Conservation (phyloP, 1,140 invertebrate genomes). For the Dryas iulia region DNA sequence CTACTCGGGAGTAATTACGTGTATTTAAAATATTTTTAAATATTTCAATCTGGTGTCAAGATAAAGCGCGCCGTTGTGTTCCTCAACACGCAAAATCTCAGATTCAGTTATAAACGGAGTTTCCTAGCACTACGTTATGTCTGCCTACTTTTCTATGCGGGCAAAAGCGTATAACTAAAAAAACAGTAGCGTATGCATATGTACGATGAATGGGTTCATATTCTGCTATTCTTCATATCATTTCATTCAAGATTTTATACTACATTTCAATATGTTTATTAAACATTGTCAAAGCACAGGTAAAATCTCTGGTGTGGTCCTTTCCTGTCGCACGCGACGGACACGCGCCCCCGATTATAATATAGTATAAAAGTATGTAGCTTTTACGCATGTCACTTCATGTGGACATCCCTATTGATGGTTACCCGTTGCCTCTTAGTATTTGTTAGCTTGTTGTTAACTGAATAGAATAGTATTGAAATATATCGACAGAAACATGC, state of each 20-base stretch:
- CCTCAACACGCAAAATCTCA: not conserved
- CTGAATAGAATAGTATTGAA: not conserved
- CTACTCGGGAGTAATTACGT: too few species aligned
- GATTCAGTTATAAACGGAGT: too few species aligned
- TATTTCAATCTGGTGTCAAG: too few species aligned
- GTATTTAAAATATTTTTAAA: too few species aligned
- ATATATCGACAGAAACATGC: not conserved
- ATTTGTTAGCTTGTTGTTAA: not conserved
- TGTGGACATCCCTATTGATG: slow-evolving; percentile 19
- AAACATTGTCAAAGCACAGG: not conserved
- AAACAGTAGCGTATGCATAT: too few species aligned
- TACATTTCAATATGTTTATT: not conserved
- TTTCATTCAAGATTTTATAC: not conserved
- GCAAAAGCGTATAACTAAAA: too few species aligned
- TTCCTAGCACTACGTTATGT: too few species aligned
- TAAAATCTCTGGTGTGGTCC: not conserved
- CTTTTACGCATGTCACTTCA: slow-evolving; percentile 10
- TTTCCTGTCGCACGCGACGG: slow-evolving; percentile 34
- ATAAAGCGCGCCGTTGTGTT: too few species aligned
- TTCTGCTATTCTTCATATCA: not conserved
- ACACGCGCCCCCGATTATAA: slow-evolving; percentile 51
- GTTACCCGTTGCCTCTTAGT: not conserved
- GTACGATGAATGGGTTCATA: too few species aligned
- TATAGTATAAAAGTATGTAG: not conserved
- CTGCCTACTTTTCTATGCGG: too few species aligned